A percentile compares a stretch with the other conserved stretches of the same genome.
These are phyloP conservation scores for Ceratothoa steindachneri DNA, from an alignment of 2,888 invertebrate genomes.

Conservation along the genomic window DNA sequence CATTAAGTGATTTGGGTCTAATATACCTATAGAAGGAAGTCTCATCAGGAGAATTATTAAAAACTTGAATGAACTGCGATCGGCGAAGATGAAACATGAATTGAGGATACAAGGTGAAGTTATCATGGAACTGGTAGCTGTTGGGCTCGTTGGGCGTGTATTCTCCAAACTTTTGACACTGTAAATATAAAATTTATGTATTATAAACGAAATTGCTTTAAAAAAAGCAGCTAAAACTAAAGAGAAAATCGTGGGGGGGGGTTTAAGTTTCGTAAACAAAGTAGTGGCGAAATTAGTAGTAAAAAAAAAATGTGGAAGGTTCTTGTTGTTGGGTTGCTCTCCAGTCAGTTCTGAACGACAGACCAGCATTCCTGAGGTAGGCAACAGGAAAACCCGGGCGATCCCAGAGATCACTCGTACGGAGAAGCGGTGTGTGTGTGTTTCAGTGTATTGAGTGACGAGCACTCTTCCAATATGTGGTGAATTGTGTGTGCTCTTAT, in stretches of 20 bases:
- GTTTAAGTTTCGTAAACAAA: neutral
- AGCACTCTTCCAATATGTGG: too few species aligned
- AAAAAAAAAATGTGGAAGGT: too few species aligned
- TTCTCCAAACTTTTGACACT: conserved; percentile 99
- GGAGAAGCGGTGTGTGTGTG: too few species aligned
- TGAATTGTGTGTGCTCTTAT: too few species aligned
- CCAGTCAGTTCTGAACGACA: too few species aligned
- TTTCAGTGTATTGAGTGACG: too few species aligned
- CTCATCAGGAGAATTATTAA: conserved; percentile 99
- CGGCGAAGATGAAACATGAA: conserved; percentile 99
- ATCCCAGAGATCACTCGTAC: too few species aligned
- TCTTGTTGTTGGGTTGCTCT: too few species aligned
- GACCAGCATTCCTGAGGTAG: too few species aligned
- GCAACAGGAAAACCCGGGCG: too few species aligned
- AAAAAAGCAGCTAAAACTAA: neutral
- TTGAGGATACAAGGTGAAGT: conserved; percentile 97
- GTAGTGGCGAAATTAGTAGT: neutral
- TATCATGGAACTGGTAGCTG: conserved; percentile 90
- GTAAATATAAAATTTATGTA: conserved; percentile 52
- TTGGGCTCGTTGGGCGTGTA: conserved; percentile 96
- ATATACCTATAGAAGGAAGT: conserved; percentile 95
- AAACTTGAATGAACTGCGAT: conserved; percentile 98
- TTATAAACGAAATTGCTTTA: neutral
- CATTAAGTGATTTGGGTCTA: too few species aligned
- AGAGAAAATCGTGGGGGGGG: neutral